Evolutionary conservation across 2,113 vertebrate genomes (phyloP).

Genomic region (Daphoenositta chrysoptera): DNA sequence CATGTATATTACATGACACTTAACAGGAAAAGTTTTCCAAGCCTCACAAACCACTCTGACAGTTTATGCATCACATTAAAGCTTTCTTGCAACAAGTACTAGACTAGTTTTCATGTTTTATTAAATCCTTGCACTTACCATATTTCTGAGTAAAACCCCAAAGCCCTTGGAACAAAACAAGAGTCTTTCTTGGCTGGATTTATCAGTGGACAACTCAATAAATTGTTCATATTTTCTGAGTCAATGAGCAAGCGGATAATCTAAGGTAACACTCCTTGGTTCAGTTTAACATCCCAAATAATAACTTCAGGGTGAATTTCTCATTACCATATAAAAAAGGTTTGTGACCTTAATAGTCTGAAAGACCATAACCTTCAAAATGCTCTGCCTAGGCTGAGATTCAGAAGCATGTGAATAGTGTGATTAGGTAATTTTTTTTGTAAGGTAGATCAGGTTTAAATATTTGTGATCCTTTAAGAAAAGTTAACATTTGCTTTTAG

Average conservation of each 20-base stretch:
- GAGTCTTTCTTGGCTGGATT: not conserved
- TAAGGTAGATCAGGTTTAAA: not conserved
- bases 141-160: not conserved
- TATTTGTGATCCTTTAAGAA: not conserved
- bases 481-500: not conserved
- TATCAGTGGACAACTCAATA: not conserved
- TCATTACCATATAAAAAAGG: not conserved
- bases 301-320: not conserved
- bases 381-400: not conserved
- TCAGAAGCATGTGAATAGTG: not conserved
- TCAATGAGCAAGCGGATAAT: not conserved
- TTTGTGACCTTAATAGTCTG: not conserved
- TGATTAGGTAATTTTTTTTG: not conserved
- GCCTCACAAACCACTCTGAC: not conserved
- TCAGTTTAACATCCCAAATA: not conserved
- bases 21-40: not conserved
- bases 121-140: not conserved
- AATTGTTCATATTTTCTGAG: not conserved
- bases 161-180: not conserved
- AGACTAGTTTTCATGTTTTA: not conserved
- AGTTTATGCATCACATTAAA: not conserved
- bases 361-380: not conserved
- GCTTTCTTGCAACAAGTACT: not conserved
- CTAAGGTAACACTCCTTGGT: not conserved
- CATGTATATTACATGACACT: not conserved